phyloP scores from a whole-genome alignment of 2,113 vertebrate genomes.

The Climacteris rufus region DNA sequence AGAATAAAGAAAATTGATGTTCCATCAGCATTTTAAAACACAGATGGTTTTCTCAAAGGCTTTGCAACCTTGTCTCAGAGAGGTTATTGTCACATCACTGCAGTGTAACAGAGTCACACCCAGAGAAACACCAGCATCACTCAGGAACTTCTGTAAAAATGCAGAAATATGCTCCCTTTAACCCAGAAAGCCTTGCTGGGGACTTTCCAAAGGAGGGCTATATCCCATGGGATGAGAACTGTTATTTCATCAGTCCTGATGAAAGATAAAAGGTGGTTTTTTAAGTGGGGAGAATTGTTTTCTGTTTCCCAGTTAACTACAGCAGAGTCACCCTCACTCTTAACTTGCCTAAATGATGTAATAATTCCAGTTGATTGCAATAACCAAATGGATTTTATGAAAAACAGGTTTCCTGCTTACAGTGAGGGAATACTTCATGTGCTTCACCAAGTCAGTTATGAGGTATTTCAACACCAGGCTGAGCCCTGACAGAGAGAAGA shows the following conservation, averaged over 20 bases:
- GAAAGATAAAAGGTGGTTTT: neutral
- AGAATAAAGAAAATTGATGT: neutral
- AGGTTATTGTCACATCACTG: neutral
- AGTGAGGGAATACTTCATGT: neutral
- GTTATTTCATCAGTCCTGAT: neutral
- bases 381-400: neutral
- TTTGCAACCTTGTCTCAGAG: neutral
- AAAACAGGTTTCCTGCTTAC: neutral
- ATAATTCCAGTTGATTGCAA: neutral
- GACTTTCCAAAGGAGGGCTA: neutral
- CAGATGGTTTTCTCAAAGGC: neutral
- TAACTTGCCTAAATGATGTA: neutral
- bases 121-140: neutral
- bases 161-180: neutral
- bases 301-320: neutral
- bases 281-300: neutral
- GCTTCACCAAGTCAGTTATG: neutral
- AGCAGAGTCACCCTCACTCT: neutral
- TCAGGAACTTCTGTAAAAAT: neutral
- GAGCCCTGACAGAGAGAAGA: conserved; percentile 16
- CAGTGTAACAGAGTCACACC: rapidly evolving
- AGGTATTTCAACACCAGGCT: neutral
- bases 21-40: neutral
- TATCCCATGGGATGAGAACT: neutral
- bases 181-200: neutral